These are phyloP conservation scores for Ctenopoma multispine DNA, from an alignment of 2,797 vertebrate species.

Conservation along the genomic window DNA sequence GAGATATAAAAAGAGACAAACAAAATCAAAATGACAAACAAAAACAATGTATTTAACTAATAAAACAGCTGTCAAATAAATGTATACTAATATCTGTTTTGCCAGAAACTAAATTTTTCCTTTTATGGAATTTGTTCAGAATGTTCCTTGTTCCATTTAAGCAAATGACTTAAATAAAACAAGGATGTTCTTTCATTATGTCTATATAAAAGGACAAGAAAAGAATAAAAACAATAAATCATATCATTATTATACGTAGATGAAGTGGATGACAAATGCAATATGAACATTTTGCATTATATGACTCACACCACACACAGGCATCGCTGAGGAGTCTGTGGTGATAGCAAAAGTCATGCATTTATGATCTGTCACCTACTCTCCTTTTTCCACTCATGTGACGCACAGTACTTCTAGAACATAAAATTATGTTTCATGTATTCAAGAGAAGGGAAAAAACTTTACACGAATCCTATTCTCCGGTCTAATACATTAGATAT, in stretches of 20 bases:
- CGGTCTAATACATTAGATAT: constrained; percentile 36
- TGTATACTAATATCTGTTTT: constrained; percentile 10
- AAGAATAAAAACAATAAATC: constrained; percentile 9
- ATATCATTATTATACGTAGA: constrained; percentile 6
- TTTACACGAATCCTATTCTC: constrained; percentile 39
- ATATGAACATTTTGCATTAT: constrained; percentile 17
- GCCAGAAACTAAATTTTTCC: not conserved
- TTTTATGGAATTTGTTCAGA: constrained; percentile 1
- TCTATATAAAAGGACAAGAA: not conserved
- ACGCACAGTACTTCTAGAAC: constrained; percentile 26
- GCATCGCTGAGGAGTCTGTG: constrained; percentile 23
- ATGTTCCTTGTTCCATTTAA: not conserved
- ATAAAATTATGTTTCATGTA: constrained; percentile 19
- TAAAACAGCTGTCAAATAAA: constrained; percentile 24
- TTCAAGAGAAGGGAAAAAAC: constrained; percentile 49
- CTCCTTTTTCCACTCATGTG: constrained; percentile 11
- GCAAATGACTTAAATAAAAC: not conserved
- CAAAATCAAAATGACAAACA: constrained; percentile 18
- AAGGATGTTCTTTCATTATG: constrained; percentile 1
- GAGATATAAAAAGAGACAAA: constrained; percentile 11
- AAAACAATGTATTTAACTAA: not conserved
- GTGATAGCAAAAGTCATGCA: constrained; percentile 26
- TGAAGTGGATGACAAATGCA: constrained; percentile 2
- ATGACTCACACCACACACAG: constrained; percentile 23
- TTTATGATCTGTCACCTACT: constrained; percentile 35